Base-by-base conservation (phyloP, 53 echinoderm and acorn worm species). In the Antedon mediterranea region DNA sequence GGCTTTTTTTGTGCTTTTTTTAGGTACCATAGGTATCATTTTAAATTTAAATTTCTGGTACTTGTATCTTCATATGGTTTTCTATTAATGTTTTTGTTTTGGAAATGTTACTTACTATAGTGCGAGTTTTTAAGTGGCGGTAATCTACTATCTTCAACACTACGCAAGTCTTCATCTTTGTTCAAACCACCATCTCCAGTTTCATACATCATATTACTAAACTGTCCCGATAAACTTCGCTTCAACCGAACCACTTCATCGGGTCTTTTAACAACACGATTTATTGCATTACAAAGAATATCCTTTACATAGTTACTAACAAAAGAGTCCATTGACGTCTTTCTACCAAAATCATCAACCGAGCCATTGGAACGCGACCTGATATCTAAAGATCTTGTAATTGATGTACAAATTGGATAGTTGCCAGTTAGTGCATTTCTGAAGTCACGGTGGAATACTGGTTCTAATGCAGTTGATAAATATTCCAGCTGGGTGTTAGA, bases 371-470 rank as follows among this genome's bases (percentile, higher is more conserved):
- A 8, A 57, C 57, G 2, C 20, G 18, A 11, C 1, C 37, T 37
- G 37, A 2, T 2, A 57, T 57, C 15, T 2, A 15, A 18, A 6
- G 57, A 57, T 13, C 23, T 31, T 76, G 32, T 78, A 28, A 70
- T 43, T 0, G 77, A 82, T 43, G 43, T 43, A 71, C 74, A 71
- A 20, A 81, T 70, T 71, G 90, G 86, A 77, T 92, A 90, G 29
- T 75, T 77, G 11, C 88, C 98, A 71, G 74, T 79, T 4, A 89
- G 82, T 18, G 92, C 78, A 1, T 85, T 85, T 30, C 78, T 79
- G 43, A 91, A 98, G 73, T 98, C 98, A 32, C 98, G 74, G 81
- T 98, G 98, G 42, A 98, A 98, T 28, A 90, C 90, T 34, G 98
- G 98, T 73, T 98, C 98, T 70, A 98, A 71, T 23, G 90, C 98